phyloP scores from a whole-genome alignment of 2,113 vertebrate genomes.

The Turdus rufiventris region DNA sequence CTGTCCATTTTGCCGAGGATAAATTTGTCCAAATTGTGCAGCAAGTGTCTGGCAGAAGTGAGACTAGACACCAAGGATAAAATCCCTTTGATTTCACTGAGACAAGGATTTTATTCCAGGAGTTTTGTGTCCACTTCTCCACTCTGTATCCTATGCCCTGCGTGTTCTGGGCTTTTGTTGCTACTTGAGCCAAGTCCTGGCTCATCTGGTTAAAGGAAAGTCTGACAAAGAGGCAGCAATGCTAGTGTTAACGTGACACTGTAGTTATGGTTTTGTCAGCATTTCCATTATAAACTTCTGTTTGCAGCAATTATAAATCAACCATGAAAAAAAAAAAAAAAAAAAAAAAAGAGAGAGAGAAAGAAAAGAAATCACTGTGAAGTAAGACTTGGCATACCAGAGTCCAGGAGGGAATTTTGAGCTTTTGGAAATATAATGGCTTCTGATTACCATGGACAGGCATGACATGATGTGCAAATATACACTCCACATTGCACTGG shows the following conservation, averaged over 20 bases:
- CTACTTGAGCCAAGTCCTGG: background rate
- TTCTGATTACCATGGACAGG: constrained; percentile 57
- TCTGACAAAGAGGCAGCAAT: background rate
- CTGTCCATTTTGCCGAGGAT: constrained; percentile 28
- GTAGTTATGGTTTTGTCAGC: constrained; percentile 40
- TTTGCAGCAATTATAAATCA: constrained; percentile 43
- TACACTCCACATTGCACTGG: background rate
- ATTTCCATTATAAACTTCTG: constrained; percentile 37
- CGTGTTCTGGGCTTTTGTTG: constrained; percentile 4
- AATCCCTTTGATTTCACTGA: constrained; percentile 29
- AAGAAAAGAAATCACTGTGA: constrained; percentile 13
- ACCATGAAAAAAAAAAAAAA: background rate
- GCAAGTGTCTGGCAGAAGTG: constrained; percentile 18
- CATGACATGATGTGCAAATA: constrained; percentile 58
- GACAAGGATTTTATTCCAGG: constrained; percentile 9
- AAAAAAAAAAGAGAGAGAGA: background rate
- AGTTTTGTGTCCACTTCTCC: background rate
- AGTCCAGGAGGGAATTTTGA: constrained; percentile 56
- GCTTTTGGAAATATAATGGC: constrained; percentile 60
- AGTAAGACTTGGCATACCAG: constrained; percentile 38
- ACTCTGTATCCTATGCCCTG: background rate
- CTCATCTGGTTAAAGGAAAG: constrained; percentile 17
- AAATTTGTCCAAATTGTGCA: constrained; percentile 36
- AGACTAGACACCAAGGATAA: constrained; percentile 20
- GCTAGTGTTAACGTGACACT: background rate